Conservation (phyloP, 2,888 invertebrate genomes). For the Anoncus sp. region DNA sequence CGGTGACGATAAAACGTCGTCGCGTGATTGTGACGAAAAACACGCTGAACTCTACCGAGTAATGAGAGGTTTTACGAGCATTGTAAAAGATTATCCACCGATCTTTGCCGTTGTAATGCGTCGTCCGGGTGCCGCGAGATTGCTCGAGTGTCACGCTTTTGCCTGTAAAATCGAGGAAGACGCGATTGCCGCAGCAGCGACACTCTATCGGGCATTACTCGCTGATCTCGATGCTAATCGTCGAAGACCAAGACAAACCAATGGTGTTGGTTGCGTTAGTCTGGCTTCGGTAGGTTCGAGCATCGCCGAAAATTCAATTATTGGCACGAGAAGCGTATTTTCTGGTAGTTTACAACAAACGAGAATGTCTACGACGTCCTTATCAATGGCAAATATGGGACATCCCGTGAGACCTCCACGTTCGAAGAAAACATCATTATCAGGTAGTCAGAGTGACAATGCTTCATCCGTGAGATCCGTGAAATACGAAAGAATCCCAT, state of each 20-base stretch:
- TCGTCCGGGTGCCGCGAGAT: slow-evolving; percentile 89
- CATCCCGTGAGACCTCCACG: slow-evolving; percentile 90
- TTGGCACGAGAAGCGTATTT: slow-evolving; percentile 62
- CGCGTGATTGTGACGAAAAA: slow-evolving; percentile 86
- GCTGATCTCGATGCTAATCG: slow-evolving; percentile 84
- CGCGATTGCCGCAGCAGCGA: slow-evolving; percentile 96
- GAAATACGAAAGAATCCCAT: slow-evolving; percentile 61
- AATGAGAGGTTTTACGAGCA: slow-evolving; percentile 78
- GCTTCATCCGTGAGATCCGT: slow-evolving; percentile 73
- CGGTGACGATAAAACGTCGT: slow-evolving; percentile 86
- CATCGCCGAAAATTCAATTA: slow-evolving; percentile 61
- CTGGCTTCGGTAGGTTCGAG: slow-evolving; percentile 84
- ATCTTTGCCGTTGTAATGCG: slow-evolving; percentile 97
- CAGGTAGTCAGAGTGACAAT: slow-evolving; percentile 72
- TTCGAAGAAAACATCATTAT: slow-evolving; percentile 88
- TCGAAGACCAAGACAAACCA: slow-evolving; percentile 87
- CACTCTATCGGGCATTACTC: slow-evolving; percentile 94
- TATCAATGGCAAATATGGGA: slow-evolving; percentile 54
- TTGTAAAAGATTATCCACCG: slow-evolving; percentile 88
- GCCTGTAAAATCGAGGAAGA: slow-evolving; percentile 95
- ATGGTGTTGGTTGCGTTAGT: slow-evolving; percentile 92
- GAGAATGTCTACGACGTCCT: slow-evolving; percentile 8
- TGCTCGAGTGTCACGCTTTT: slow-evolving; percentile 95
- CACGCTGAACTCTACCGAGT: slow-evolving; percentile 83
- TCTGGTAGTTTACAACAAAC: slow-evolving; percentile 29